These are phyloP conservation scores for Halichoeres trimaculatus DNA, from an alignment of 2,113 vertebrate species.

Conservation along the genomic window DNA sequence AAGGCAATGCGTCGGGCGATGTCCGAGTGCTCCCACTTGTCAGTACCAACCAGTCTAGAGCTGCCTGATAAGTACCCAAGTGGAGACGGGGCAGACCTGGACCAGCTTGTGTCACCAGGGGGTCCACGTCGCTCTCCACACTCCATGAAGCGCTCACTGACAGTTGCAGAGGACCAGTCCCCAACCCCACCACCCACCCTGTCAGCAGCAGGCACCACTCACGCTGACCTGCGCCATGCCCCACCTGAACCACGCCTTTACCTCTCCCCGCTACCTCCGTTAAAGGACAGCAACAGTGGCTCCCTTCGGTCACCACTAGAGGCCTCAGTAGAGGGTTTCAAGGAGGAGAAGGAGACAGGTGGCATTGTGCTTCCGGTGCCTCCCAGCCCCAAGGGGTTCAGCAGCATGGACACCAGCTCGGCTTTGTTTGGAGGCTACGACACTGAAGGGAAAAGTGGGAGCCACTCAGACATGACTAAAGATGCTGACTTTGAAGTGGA, in stretches of 20 bases:
- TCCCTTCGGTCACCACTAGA: constrained; percentile 78
- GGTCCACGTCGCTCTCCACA: constrained; percentile 74
- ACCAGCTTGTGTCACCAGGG: constrained; percentile 77
- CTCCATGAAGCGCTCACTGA: constrained; percentile 89
- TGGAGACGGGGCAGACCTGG: constrained; percentile 66
- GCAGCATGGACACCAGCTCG: neutral
- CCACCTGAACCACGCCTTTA: constrained; percentile 54
- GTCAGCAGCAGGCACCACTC: constrained; percentile 67
- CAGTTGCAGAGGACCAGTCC: constrained; percentile 88
- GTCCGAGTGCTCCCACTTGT: constrained; percentile 95
- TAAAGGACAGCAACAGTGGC: constrained; percentile 59
- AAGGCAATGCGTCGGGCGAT: constrained; percentile 92
- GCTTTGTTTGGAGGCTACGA: neutral
- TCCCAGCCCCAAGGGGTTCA: constrained; percentile 52
- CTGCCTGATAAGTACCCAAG: constrained; percentile 92
- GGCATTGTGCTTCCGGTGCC: constrained; percentile 76
- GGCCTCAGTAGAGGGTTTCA: constrained; percentile 75
- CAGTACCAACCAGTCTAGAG: constrained; percentile 89
- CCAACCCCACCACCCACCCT: constrained; percentile 69
- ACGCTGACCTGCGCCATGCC: constrained; percentile 68
- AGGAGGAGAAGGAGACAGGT: constrained; percentile 65
- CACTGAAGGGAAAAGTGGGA: neutral
- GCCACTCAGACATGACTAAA: constrained; percentile 1
- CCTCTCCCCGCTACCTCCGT: constrained; percentile 60
- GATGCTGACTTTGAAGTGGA: constrained; percentile 14